Evolutionary conservation across 2,113 vertebrate genomes (phyloP).

Genomic region (Carettochelys insculpta): DNA sequence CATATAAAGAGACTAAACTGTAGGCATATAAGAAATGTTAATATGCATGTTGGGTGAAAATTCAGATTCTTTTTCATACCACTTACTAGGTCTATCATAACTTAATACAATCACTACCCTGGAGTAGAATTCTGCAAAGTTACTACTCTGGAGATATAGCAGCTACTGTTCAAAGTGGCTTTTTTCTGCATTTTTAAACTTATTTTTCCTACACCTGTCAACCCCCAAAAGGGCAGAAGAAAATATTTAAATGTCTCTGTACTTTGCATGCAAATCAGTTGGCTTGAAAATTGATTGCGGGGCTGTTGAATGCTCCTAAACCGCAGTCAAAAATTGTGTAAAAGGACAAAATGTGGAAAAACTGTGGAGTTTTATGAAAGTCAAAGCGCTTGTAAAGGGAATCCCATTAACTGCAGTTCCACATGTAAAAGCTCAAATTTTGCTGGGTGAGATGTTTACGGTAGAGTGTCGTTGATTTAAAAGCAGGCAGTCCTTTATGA

Average conservation of each 20-base stretch:
- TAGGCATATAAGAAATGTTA: conserved; percentile 27
- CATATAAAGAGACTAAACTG: conserved; percentile 44
- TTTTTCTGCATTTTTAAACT: neutral
- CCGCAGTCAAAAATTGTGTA: neutral
- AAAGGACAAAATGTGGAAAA: neutral
- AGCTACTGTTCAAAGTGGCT: conserved; percentile 50
- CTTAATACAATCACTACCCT: conserved; percentile 32
- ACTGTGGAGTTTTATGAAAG: neutral
- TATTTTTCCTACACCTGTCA: conserved; percentile 8
- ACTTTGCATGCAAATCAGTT: neutral
- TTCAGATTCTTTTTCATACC: neutral
- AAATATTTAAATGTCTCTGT: neutral
- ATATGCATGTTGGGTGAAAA: neutral
- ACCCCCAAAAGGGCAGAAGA: neutral
- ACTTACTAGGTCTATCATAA: neutral
- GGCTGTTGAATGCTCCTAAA: neutral
- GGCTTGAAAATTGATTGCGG: neutral
- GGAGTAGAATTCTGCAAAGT: conserved; percentile 22
- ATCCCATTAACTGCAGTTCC: neutral
- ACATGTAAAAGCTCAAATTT: neutral
- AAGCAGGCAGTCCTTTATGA: neutral
- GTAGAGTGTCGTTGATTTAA: conserved; percentile 33
- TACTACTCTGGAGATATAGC: conserved; percentile 30
- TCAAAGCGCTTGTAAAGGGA: fast-evolving
- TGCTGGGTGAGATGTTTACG: conserved; percentile 3